These are phyloP conservation scores for Oxycera nigricornis DNA, from an alignment of 2,888 invertebrate species.

Conservation along the genomic window DNA sequence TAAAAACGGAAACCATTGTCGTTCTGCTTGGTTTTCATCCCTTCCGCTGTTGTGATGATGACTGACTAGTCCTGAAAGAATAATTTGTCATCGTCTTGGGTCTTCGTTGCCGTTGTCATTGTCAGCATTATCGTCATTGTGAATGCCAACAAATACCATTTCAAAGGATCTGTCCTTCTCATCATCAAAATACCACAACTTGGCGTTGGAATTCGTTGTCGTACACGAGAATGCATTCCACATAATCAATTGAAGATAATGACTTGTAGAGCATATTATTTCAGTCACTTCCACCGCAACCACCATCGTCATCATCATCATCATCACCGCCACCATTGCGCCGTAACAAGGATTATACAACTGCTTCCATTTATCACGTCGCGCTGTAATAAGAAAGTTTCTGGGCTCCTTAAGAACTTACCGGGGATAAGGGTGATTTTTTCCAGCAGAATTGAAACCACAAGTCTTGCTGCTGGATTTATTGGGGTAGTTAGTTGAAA, in stretches of 20 bases:
- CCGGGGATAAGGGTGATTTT: no score
- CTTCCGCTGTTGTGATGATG: not conserved
- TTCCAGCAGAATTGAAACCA: no score
- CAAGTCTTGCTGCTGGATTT: no score
- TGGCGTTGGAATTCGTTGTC: not conserved
- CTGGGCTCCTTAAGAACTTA: no score
- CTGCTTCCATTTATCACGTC: not conserved
- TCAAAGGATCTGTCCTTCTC: not conserved
- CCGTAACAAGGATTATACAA: not conserved
- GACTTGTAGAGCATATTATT: not conserved
- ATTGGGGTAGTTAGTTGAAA: no score
- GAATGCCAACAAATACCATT: not conserved
- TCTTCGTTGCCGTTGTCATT: not conserved
- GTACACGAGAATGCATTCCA: slow-evolving; percentile 2
- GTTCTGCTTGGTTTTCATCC: not conserved
- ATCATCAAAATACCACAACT: not conserved
- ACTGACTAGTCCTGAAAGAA: not conserved
- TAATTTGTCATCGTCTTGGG: slow-evolving; percentile 6
- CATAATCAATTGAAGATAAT: slow-evolving; percentile 6
- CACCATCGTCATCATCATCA: not conserved
- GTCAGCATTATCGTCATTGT: not conserved
- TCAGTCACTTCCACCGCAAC: not conserved
- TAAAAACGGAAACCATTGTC: slow-evolving; percentile 6
- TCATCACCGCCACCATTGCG: not conserved
- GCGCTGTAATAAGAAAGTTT: not conserved